phyloP scores from a whole-genome alignment of 2,113 vertebrate species.

The Setophaga kirtlandii region DNA sequence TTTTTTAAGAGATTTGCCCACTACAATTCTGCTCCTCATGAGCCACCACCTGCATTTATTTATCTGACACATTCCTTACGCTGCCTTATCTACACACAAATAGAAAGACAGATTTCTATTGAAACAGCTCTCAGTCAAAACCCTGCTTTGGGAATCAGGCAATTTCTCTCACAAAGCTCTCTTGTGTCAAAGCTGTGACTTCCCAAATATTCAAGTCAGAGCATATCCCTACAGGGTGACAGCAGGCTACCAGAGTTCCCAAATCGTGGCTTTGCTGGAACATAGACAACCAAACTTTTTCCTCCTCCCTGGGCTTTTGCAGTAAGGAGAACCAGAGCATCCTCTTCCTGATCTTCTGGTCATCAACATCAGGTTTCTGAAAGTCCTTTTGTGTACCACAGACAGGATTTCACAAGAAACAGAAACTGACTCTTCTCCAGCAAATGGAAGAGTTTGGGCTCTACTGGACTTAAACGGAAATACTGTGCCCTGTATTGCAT shows the following conservation, averaged over 20 bases:
- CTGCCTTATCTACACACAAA: background rate
- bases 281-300: background rate
- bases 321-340: background rate
- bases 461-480: background rate
- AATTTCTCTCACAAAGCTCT: background rate
- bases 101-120: background rate
- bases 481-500: background rate
- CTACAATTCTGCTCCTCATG: background rate
- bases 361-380: background rate
- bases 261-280: background rate
- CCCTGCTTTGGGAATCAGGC: background rate
- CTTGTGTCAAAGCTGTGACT: background rate
- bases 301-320: background rate
- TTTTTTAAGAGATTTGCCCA: background rate
- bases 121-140: background rate
- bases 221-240: background rate
- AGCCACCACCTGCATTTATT: background rate
- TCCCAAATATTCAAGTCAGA: background rate
- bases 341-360: background rate
- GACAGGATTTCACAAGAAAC: background rate
- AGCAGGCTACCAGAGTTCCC: background rate
- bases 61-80: background rate
- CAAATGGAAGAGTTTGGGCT: background rate
- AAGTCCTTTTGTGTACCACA: background rate
- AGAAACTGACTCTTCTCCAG: background rate